Evolutionary conservation across 1,140 invertebrate species (phyloP), one percentile per base, ranked within the genome.

Genomic region (Colletes gigas): DNA sequence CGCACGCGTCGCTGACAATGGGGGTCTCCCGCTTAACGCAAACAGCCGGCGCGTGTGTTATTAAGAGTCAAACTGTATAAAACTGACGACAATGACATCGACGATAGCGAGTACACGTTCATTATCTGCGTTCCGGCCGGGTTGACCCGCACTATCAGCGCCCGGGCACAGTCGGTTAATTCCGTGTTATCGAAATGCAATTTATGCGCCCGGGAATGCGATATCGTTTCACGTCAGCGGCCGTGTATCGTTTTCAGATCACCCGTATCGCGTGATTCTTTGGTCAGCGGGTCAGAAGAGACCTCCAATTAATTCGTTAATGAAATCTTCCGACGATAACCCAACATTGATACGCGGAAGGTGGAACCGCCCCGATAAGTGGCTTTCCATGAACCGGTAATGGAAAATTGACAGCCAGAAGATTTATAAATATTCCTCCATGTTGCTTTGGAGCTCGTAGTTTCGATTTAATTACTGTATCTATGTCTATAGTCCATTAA

Each of bases 141-240:
- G 82, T 86, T 67, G 78, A 54, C 67, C 44, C 65, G 75, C 77
- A 78, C 79, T 86, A 86, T 84, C 83, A 76, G 72, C 74, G 50
- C n/a, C n/a, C 60, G 70, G 50, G 70, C 77, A 59, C 81, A 78
- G 78, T 80, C 86, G 81, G 80, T 88, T 88, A 88, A 88, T 88
- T 83, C 86, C 21, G 60, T 76, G 78, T 84, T 88, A 84, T 88
- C 82, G 69, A 84, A 88, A 82, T 82, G 83, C 84, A 88, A 88
- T 88, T 88, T 88, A 88, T 85, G 86, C 78, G 66, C 71, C 57
- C 60, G 60, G 63, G 55, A 81, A 83, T 65, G 82, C 82, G 78
- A 82, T 79, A 82, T 82, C 85, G 83, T 78, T 81, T 72, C 78
- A 87, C 73, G 78, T 84, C 82, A 81, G 71, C 83, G 52, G 3